Evolutionary conservation across 2,797 vertebrate genomes (phyloP).

Genomic region (Pipistrellus nathusii): DNA sequence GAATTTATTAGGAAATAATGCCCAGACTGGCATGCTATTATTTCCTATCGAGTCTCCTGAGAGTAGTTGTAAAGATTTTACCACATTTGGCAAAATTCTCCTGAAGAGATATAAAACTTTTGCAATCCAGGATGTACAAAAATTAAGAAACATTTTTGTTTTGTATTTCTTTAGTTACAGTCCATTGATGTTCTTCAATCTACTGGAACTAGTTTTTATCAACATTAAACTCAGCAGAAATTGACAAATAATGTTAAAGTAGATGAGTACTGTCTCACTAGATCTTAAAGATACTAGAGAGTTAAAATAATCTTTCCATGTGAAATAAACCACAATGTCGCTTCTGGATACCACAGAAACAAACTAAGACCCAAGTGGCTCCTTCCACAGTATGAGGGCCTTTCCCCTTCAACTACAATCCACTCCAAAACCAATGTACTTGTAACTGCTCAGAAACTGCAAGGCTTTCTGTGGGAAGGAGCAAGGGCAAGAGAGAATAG

Average conservation of each 20-base stretch:
- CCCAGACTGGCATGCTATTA: neutral
- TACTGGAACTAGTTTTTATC: neutral
- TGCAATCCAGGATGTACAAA: neutral
- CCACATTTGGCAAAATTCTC: constrained; percentile 3
- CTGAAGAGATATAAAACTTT: neutral
- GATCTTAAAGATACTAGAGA: neutral
- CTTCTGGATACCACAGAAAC: neutral
- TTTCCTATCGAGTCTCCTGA: neutral
- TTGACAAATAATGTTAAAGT: neutral
- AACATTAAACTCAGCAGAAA: neutral
- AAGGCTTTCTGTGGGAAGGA: constrained; percentile 25
- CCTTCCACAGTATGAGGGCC: neutral
- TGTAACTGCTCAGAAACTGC: neutral
- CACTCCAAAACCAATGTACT: neutral
- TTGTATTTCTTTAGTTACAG: neutral
- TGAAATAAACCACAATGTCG: neutral
- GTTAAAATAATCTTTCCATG: neutral
- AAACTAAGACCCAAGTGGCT: neutral
- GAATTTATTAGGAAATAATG: neutral
- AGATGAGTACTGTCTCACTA: neutral
- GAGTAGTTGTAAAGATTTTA: neutral
- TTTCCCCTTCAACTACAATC: neutral
- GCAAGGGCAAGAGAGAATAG: neutral
- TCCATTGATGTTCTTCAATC: neutral
- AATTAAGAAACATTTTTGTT: neutral